A percentile compares a stretch with the other conserved stretches of the same genome.
phyloP scores from a whole-genome alignment of 2,113 vertebrate species.

The Balaenoptera acutorostrata region DNA sequence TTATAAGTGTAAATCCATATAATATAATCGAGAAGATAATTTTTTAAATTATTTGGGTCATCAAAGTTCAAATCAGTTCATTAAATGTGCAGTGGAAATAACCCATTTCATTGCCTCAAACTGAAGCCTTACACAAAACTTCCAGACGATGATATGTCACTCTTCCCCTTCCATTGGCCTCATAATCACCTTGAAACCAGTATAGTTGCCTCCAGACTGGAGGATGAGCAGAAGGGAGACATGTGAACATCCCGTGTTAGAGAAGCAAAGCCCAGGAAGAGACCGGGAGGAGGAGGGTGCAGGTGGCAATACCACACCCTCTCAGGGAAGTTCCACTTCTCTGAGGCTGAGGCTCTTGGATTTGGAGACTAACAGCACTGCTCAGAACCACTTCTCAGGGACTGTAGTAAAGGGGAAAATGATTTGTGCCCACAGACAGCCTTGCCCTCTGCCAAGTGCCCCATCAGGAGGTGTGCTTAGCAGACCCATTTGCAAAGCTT shows the following conservation, averaged over 20 bases:
- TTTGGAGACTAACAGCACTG: too few relatives aligned
- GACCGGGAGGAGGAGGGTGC: rapidly evolving
- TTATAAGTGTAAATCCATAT: neutral
- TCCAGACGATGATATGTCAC: rapidly evolving
- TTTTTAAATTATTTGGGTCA: neutral
- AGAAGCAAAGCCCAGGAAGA: neutral
- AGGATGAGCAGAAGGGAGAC: neutral
- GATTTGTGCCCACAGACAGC: rapidly evolving
- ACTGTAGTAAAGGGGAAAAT: neutral
- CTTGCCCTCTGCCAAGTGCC: neutral
- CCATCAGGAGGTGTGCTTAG: neutral
- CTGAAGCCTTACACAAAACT: neutral
- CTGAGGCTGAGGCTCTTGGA: too few relatives aligned
- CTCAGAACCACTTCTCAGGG: neutral
- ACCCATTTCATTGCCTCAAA: too few relatives aligned
- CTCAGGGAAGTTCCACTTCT: neutral
- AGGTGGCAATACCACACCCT: rapidly evolving
- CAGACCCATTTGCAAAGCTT: neutral
- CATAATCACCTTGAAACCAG: neutral
- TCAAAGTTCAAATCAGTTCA: neutral
- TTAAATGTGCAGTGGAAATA: neutral
- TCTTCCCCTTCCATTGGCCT: neutral
- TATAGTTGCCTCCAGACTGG: neutral
- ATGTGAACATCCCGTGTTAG: too few relatives aligned
- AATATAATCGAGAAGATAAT: neutral